phyloP scores from a whole-genome alignment of 2,888 invertebrate genomes.

The Ryuthela nishihirai region DNA sequence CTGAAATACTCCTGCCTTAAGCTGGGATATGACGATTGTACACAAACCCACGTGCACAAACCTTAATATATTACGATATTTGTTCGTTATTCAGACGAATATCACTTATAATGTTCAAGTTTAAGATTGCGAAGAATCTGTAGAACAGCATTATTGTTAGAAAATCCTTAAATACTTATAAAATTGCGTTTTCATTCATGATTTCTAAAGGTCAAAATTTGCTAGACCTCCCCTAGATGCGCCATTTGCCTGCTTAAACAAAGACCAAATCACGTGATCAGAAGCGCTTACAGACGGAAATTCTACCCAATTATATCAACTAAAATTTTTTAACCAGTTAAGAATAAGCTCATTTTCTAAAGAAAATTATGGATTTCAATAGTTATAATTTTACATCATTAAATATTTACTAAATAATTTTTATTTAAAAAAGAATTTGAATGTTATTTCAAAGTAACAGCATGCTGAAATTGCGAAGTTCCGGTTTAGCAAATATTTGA shows the following conservation, averaged over 20 bases:
- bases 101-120: no score
- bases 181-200: constrained; percentile 38
- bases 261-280: constrained; percentile 35
- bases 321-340: background rate
- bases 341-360: background rate
- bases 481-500: no score
- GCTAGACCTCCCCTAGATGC: constrained; percentile 24
- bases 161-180: no score
- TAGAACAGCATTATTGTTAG: no score
- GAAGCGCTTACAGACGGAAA: constrained; percentile 11
- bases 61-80: no score
- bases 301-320: background rate
- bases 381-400: background rate
- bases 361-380: background rate
- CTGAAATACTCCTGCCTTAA: no score
- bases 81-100: no score
- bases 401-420: background rate
- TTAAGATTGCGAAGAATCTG: no score
- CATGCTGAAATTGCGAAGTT: no score
- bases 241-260: constrained; percentile 39
- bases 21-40: no score
- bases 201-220: constrained; percentile 15
- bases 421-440: background rate
- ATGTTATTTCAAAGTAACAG: background rate
- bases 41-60: constrained; percentile 37